Evolutionary conservation across 2,888 invertebrate genomes (phyloP), one percentile per base, ranked within the genome.

Genomic region (Leistus spinibarbis): DNA sequence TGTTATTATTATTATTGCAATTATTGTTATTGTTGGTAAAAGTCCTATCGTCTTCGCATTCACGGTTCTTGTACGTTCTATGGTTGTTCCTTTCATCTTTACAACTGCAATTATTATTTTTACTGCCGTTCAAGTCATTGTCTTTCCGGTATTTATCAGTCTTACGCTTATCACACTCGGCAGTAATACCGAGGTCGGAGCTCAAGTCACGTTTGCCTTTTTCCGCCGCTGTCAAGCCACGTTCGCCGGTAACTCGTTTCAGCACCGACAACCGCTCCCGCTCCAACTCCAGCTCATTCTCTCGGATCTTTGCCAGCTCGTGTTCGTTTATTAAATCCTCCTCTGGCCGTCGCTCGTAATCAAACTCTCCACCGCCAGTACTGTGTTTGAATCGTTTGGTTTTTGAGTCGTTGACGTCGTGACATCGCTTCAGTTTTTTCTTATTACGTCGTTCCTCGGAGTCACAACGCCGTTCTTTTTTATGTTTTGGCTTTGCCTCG

Each of bases 391-490:
- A 79, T 78, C 85, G 86, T 78, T 85, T 86, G n/a, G 81, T 80
- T 72, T 83, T 84, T 19, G 86, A 85, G 64, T 86, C 84, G 77
- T 86, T 23, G 16, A 20, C 24, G 10, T 60, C 60, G 60, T 19
- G 22, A 60, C 60, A 60, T 3, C 60, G 60, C 20, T 60, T 60
- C 82, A 81, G 81, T 79, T 87, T 88, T 79, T 86, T 85, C 80
- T 88, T 88, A 78, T 86, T 86, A 79, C 85, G 86, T 0, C 82
- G 80, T 76, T 83, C 81, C 65, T 80, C 78, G 60, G 78, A 67
- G 60, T 63, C 76, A 77, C 77, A 54, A 78, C 77, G 63, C 77
- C 78, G 77, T 78, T 80, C 56, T 79, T 80, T 82, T 80, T 69
- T 81, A 80, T 22, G 82, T 82, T 23, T 65, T 76, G 54, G 68